Conservation (phyloP, 2,888 invertebrate species). For the Xestia rhomboidea region DNA sequence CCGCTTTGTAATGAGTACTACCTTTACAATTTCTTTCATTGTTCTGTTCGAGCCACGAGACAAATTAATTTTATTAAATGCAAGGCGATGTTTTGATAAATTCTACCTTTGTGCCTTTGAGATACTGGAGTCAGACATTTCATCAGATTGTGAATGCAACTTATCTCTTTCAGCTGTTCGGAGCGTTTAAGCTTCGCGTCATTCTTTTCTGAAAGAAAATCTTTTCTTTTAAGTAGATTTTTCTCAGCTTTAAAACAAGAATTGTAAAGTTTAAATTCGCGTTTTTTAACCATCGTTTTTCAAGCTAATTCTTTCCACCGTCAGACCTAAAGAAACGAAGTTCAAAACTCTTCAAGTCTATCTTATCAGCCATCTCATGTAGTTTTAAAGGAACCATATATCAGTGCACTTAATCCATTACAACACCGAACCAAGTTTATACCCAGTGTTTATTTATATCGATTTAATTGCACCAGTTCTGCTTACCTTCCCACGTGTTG, state of each 20-base stretch:
- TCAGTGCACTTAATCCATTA: slow-evolving; percentile 30
- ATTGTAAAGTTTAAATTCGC: background rate
- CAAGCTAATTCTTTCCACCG: background rate
- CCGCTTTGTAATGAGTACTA: background rate
- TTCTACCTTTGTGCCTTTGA: slow-evolving; percentile 41
- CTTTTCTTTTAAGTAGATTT: background rate
- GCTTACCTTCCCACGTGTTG: slow-evolving; percentile 76
- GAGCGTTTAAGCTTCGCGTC: background rate
- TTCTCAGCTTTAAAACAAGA: background rate
- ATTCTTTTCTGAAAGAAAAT: background rate
- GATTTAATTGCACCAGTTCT: slow-evolving; percentile 74
- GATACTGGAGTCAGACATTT: background rate
- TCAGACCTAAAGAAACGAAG: background rate
- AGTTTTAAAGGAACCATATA: slow-evolving; percentile 26
- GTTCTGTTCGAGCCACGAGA: background rate
- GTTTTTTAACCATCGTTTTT: background rate
- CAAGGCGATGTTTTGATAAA: slow-evolving; percentile 21
- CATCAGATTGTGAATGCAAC: slow-evolving; percentile 20
- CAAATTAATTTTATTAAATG: background rate
- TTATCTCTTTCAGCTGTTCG: slow-evolving; percentile 4
- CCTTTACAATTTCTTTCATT: background rate
- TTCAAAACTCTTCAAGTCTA: slow-evolving; percentile 4
- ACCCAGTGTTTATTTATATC: slow-evolving; percentile 69
- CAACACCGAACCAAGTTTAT: slow-evolving; percentile 34
- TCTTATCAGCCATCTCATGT: slow-evolving; percentile 5